Base-by-base conservation (phyloP, 1,140 invertebrate genomes). In the Calliphora vicina region DNA sequence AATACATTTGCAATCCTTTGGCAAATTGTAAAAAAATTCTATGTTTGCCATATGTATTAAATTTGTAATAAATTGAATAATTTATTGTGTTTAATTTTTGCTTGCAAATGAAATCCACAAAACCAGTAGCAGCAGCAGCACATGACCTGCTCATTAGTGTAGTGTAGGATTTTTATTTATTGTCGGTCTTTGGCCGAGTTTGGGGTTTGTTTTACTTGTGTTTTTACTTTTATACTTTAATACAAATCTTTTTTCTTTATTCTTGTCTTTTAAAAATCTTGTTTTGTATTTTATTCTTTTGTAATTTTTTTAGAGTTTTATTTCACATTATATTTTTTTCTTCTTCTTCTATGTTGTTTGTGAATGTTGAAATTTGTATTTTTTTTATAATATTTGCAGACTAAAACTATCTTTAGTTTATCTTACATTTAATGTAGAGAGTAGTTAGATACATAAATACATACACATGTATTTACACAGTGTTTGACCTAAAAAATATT, bases 361-460 rank as follows among this genome's bases (percentile, higher is more conserved):
- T 57, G 13, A 8, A 57, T 57, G n/a, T n/a, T 13, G 15, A 57
- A 57, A 57, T n/a, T n/a, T 57, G 2, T 5, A 10, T 35, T 35
- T 35, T 76, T 42, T 78, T 45, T 25, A 12, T 78, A 17, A 10
- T 23, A 43, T 43, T 78, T 45, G n/a, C 35, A 78, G 17, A 25
- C 74, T 9, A 78, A 43, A 78, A 43, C 20, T 45, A 43, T 78
- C 29, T 78, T 78, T 78, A 45, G 74, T 78, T 78, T 78, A 78
- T 78, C 74, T 78, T 78, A 78, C 35, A 78, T 78, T 78, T 23
- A 67, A 67, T 57, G 50, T 57, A 67, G n/a, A 76, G 73, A 76
- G 29, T 35, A 42, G 73, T 57, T 57, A 57, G 50, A 17, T 57
- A 57, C 50, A 57, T n/a, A 57, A 57, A 57, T 57, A 57, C 50